Conservation (phyloP, 1,140 invertebrate species). For the Arion vulgaris region DNA sequence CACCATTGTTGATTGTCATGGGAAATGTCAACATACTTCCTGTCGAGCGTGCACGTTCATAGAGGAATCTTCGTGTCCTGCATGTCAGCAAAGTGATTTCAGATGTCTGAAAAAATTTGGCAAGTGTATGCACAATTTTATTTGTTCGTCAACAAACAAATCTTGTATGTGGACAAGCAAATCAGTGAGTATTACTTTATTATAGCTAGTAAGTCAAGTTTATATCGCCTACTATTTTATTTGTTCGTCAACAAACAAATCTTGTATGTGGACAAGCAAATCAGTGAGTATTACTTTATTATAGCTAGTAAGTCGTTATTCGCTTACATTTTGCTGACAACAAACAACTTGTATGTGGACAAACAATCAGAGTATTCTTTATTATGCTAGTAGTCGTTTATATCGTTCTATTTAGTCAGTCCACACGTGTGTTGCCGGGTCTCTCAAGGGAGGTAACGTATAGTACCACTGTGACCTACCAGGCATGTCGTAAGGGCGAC, state of each 20-base stretch:
- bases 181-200: background rate
- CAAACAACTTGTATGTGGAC: constrained; percentile 18
- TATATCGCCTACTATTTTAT: constrained; percentile 52
- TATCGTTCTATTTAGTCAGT: too few relatives aligned
- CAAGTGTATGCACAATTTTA: constrained; percentile 60
- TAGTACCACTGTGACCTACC: too few relatives aligned
- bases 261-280: background rate
- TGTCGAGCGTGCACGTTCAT: constrained; percentile 65
- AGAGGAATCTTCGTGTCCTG: constrained; percentile 53
- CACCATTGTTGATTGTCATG: constrained; percentile 59
- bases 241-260: constrained; percentile 45
- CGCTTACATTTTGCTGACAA: constrained; percentile 50
- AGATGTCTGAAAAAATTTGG: constrained; percentile 65
- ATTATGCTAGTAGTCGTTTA: too few relatives aligned
- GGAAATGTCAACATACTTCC: constrained; percentile 69
- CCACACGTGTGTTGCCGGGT: too few relatives aligned
- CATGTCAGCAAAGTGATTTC: constrained; percentile 65
- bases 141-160: constrained; percentile 46
- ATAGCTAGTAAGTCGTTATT: too few relatives aligned
- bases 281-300: background rate
- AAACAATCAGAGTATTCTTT: background rate
- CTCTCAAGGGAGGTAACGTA: too few relatives aligned
- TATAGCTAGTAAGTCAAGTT: too few relatives aligned
- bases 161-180: background rate
- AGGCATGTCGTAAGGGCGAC: too few relatives aligned